A percentile compares a stretch with the other conserved stretches of the same genome.
Conservation (phyloP, 2,113 vertebrate species). For the Cebus imitator region DNA sequence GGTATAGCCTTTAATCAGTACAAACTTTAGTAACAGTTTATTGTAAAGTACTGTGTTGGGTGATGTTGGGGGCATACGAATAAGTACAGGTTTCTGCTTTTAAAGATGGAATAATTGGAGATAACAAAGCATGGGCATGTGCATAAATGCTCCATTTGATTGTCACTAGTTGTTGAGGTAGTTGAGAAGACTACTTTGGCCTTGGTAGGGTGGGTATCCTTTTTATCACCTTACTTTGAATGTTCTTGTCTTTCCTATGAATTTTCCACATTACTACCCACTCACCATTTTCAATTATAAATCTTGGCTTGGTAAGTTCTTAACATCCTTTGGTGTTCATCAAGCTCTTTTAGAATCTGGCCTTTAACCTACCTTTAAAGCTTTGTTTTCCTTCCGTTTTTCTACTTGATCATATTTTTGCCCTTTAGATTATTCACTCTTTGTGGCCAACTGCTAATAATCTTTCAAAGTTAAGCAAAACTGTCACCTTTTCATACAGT, state of each 20-base stretch:
- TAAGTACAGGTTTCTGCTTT: background rate
- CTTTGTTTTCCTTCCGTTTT: background rate
- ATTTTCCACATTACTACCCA: background rate
- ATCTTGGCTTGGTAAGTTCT: background rate
- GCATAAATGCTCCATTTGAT: background rate
- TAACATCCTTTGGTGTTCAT: background rate
- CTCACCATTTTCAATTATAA: background rate
- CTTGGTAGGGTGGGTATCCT: background rate
- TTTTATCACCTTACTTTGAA: background rate
- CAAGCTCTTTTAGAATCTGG: background rate
- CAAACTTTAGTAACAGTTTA: background rate
- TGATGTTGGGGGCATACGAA: background rate
- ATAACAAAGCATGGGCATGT: background rate
- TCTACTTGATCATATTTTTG: background rate
- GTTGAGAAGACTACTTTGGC: background rate
- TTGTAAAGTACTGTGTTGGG: background rate
- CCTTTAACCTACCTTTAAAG: background rate
- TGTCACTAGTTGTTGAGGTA: background rate
- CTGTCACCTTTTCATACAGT: background rate
- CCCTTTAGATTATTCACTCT: background rate
- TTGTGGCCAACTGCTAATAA: background rate
- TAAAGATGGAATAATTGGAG: background rate
- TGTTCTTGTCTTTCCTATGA: background rate
- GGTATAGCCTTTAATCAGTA: slow-evolving; percentile 80
- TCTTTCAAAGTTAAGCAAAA: background rate